Evolutionary conservation across 1,140 invertebrate species (phyloP).

Genomic region (Ganaspis sp.): DNA sequence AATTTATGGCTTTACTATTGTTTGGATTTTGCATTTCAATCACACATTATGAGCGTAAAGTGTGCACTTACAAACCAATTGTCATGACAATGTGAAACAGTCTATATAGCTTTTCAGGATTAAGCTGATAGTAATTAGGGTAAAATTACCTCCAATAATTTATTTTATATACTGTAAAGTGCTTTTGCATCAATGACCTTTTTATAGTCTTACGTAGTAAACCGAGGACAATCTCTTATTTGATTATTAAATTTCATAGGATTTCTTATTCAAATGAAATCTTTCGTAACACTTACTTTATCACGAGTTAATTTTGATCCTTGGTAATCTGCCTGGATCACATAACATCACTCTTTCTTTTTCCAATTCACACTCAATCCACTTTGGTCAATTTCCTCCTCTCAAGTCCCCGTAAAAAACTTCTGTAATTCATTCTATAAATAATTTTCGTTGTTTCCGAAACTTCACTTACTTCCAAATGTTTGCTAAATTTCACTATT

Average conservation of each 20-base stretch:
- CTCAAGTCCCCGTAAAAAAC: background rate
- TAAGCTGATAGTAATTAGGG: background rate
- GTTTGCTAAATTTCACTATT: background rate
- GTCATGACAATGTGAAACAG: background rate
- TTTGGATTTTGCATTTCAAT: background rate
- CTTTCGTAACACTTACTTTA: conserved; percentile 17
- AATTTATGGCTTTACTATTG: conserved; percentile 10
- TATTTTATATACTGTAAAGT: background rate
- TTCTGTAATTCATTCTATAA: background rate
- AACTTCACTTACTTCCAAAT: background rate
- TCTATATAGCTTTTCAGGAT: background rate
- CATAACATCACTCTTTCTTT: conserved; percentile 12
- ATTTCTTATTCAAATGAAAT: conserved; percentile 2
- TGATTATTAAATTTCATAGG: background rate
- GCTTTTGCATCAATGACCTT: background rate
- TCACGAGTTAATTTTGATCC: conserved; percentile 10
- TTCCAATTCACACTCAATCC: background rate
- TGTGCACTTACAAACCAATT: background rate
- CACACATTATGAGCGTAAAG: background rate
- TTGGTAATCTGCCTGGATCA: background rate
- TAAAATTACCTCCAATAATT: background rate
- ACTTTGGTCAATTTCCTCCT: conserved; percentile 1
- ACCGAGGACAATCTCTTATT: conserved; percentile 15
- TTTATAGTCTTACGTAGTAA: background rate
- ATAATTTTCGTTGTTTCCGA: background rate